Percentiles rank a stretch among this genome's conserved stretches.
Evolutionary conservation across 2,797 vertebrate genomes (phyloP).

Genomic region (Antennarius maculatus): DNA sequence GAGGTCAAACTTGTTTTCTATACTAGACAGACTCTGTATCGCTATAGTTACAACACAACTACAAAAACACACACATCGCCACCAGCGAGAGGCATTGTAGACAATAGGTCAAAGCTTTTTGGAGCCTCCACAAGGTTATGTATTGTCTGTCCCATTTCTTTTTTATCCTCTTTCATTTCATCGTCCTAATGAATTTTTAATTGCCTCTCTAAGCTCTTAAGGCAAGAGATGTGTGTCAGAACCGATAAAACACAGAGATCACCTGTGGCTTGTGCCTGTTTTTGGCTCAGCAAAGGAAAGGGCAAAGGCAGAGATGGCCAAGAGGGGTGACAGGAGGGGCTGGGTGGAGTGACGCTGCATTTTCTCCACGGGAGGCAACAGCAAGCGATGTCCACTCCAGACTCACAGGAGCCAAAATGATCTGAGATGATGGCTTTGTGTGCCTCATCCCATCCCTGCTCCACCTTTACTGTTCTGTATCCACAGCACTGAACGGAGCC

Average conservation of each 20-base stretch:
- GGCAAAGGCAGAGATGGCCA: slow-evolving; percentile 73
- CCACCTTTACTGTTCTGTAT: neutral
- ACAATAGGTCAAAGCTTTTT: slow-evolving; percentile 62
- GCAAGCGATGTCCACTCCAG: slow-evolving; percentile 10
- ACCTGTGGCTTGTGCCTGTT: slow-evolving; percentile 76
- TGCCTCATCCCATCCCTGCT: neutral
- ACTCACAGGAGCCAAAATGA: slow-evolving; percentile 24
- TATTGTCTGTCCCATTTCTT: slow-evolving; percentile 60
- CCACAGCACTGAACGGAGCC: no score
- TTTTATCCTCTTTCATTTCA: slow-evolving; percentile 55
- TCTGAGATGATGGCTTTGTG: slow-evolving; percentile 12
- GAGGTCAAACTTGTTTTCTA: slow-evolving; percentile 24
- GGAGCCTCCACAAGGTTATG: slow-evolving; percentile 64
- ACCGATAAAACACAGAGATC: slow-evolving; percentile 71
- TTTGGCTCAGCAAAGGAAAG: slow-evolving; percentile 68
- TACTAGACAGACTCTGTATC: slow-evolving; percentile 18
- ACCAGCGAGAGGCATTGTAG: slow-evolving; percentile 48
- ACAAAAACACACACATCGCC: slow-evolving; percentile 31
- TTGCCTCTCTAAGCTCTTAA: slow-evolving; percentile 74
- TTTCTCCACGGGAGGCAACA: slow-evolving; percentile 24
- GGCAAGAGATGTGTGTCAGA: slow-evolving; percentile 74
- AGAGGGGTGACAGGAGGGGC: slow-evolving; percentile 45
- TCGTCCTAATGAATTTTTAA: slow-evolving; percentile 76
- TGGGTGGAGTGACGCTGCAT: slow-evolving; percentile 10
- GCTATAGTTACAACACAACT: slow-evolving; percentile 29